A percentile compares a stretch with the other conserved stretches of the same genome.
phyloP scores from a whole-genome alignment of 2,797 vertebrate genomes.

The Falco berigora region DNA sequence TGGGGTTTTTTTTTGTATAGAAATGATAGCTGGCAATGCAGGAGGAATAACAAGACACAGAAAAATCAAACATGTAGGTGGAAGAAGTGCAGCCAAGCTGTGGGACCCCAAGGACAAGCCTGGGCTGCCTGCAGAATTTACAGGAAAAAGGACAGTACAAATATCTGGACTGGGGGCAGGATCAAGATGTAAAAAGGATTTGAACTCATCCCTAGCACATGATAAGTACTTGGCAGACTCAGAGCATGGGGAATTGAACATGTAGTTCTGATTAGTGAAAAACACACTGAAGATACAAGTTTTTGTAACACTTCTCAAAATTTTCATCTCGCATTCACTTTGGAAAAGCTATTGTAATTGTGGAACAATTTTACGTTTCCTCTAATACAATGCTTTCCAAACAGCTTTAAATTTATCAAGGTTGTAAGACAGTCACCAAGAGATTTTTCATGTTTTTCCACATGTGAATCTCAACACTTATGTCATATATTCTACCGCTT shows the following conservation, averaged over 20 bases:
- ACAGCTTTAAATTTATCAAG: background rate
- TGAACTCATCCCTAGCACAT: constrained; percentile 31
- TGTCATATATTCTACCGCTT: constrained; percentile 3
- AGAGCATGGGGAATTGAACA: constrained; percentile 23
- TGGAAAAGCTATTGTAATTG: background rate
- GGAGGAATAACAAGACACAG: background rate
- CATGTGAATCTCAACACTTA: background rate
- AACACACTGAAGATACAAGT: background rate
- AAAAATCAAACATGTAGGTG: constrained; percentile 37
- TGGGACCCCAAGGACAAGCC: constrained; percentile 29
- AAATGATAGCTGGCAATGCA: background rate
- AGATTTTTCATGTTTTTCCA: constrained; percentile 6
- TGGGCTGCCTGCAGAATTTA: constrained; percentile 29
- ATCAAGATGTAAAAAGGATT: constrained; percentile 31
- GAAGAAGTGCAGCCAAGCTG: constrained; percentile 34
- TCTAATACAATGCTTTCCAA: background rate
- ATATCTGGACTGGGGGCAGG: background rate
- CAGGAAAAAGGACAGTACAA: constrained; percentile 40
- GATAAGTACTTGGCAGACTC: constrained; percentile 38
- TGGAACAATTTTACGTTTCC: background rate
- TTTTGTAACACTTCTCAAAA: background rate
- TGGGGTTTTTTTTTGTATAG: background rate
- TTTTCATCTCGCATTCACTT: background rate
- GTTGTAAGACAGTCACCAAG: background rate
- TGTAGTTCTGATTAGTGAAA: constrained; percentile 37